Evolutionary conservation across 2,888 invertebrate genomes (phyloP).

Genomic region (Nesidiocoris tenuis): DNA sequence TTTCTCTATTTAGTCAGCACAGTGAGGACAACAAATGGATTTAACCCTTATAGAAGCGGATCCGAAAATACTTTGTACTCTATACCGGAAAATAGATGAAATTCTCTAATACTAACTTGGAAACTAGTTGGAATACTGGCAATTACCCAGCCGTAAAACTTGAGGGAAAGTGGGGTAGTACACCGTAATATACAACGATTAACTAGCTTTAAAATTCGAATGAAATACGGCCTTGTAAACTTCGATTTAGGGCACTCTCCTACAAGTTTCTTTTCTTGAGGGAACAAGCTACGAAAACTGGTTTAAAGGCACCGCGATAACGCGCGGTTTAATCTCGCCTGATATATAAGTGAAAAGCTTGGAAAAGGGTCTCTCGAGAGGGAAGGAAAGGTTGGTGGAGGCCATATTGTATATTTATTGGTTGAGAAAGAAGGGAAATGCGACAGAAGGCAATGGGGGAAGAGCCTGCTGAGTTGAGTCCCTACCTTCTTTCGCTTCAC

Average conservation of each 20-base stretch:
- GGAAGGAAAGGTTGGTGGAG: neutral
- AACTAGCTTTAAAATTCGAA: too few species aligned
- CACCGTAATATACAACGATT: too few species aligned
- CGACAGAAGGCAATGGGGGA: neutral
- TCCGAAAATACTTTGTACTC: too few species aligned
- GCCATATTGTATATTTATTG: constrained; percentile 28
- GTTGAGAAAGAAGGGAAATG: neutral
- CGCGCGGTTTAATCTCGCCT: constrained; percentile 22
- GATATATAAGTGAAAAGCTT: constrained; percentile 6
- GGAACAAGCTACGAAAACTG: neutral
- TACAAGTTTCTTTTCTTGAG: neutral
- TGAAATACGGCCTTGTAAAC: neutral
- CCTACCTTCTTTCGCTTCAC: neutral
- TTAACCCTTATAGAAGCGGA: too few species aligned
- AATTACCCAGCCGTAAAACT: too few species aligned
- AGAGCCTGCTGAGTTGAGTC: neutral
- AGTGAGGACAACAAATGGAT: too few species aligned
- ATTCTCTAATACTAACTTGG: too few species aligned
- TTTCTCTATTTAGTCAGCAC: too few species aligned
- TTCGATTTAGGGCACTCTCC: neutral
- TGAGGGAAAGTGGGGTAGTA: too few species aligned
- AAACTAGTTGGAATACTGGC: too few species aligned
- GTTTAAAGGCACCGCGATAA: neutral
- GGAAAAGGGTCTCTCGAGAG: neutral
- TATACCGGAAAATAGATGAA: too few species aligned